These are phyloP conservation scores for Melieria omissa DNA, from an alignment of 2,888 invertebrate species.

Conservation along the genomic window DNA sequence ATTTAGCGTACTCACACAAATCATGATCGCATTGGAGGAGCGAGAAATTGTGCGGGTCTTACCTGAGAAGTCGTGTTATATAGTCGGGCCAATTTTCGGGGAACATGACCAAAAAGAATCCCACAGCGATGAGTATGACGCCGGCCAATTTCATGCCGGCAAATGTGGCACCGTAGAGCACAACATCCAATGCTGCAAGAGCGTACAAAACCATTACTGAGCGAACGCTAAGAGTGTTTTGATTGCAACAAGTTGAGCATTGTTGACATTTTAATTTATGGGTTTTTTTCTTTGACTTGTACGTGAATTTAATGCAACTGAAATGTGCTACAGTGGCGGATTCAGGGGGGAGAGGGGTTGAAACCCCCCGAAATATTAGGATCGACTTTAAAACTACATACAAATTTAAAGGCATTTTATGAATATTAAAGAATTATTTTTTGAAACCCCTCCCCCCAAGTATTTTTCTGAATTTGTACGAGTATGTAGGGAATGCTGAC, in stretches of 20 bases:
- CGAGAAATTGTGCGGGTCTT: slow-evolving; percentile 57
- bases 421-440: too few relatives aligned
- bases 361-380: too few relatives aligned
- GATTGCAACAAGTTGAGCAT: background rate
- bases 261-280: slow-evolving; percentile 5
- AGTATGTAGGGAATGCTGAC: background rate
- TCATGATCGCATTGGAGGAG: background rate
- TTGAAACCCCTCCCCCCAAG: too few relatives aligned
- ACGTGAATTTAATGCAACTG: too few relatives aligned
- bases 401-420: too few relatives aligned
- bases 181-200: slow-evolving; percentile 81
- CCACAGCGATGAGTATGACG: slow-evolving; percentile 88
- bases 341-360: too few relatives aligned
- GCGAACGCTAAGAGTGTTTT: background rate
- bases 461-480: slow-evolving; percentile 4
- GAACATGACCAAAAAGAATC: slow-evolving; percentile 93
- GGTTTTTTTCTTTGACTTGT: background rate
- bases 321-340: too few relatives aligned
- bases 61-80: slow-evolving; percentile 89
- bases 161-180: slow-evolving; percentile 86
- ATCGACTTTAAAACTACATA: too few relatives aligned
- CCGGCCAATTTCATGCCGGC: slow-evolving; percentile 97
- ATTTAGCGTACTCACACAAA: slow-evolving; percentile 30
- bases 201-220: background rate
- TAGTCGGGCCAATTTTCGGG: slow-evolving; percentile 97